These are phyloP conservation scores for Periophthalmodon schlosseri DNA, from an alignment of 2,113 vertebrate species.

Conservation along the genomic window DNA sequence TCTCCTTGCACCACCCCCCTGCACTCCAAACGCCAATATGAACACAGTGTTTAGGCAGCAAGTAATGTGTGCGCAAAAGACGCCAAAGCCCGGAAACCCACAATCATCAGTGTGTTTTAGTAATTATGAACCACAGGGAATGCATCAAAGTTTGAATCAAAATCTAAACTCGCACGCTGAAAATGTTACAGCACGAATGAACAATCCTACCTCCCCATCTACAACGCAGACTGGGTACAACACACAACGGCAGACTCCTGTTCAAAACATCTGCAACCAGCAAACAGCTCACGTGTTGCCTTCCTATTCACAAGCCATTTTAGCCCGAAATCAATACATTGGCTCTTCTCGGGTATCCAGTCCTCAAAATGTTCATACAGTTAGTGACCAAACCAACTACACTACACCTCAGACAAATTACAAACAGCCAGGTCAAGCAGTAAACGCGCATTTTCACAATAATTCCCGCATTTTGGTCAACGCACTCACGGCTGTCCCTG, in stretches of 20 bases:
- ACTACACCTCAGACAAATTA: background rate
- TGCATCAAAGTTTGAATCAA: accelerated
- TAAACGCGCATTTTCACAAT: background rate
- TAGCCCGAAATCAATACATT: background rate
- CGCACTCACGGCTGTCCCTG: background rate
- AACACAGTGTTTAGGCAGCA: background rate
- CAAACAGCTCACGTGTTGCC: background rate
- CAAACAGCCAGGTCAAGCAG: background rate
- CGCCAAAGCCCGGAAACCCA: background rate
- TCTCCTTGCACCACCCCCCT: background rate
- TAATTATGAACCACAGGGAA: background rate
- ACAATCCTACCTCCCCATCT: background rate
- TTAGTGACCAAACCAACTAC: background rate
- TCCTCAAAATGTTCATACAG: background rate
- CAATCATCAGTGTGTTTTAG: background rate
- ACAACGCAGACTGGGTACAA: background rate
- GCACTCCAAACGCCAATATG: background rate
- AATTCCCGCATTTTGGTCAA: accelerated
- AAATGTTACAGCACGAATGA: background rate
- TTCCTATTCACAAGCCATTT: background rate
- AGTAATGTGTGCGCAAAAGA: background rate
- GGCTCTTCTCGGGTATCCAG: background rate
- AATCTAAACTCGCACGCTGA: background rate
- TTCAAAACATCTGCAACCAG: conserved; percentile 1
- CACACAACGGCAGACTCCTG: background rate